phyloP scores from a whole-genome alignment of 2,797 vertebrate genomes.

The Atherinosoma microstoma region DNA sequence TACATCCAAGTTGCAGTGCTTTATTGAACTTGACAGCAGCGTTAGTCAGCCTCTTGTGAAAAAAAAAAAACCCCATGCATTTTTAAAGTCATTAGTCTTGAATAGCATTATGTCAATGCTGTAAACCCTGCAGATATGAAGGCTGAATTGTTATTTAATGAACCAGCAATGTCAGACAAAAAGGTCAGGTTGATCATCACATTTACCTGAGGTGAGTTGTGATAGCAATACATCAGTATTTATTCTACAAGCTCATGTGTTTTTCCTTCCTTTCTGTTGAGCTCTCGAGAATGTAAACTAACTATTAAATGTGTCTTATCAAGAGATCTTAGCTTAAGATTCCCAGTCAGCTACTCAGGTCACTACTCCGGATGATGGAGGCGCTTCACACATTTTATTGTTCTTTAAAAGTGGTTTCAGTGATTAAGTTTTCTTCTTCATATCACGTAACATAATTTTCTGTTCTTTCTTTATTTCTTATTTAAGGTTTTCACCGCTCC shows the following conservation, averaged over 20 bases:
- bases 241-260: slow-evolving; percentile 1
- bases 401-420: slow-evolving; percentile 27
- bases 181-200: slow-evolving; percentile 51
- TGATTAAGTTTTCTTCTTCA: slow-evolving; percentile 12
- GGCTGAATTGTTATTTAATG: slow-evolving; percentile 39
- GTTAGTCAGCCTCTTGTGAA: slow-evolving; percentile 1
- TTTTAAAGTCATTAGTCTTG: slow-evolving; percentile 23
- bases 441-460: background rate
- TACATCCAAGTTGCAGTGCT: background rate
- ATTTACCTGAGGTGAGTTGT: slow-evolving; percentile 46
- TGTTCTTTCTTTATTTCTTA: slow-evolving; percentile 11
- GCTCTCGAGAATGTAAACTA: slow-evolving; percentile 41
- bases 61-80: background rate
- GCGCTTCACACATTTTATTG: slow-evolving; percentile 8
- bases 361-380: slow-evolving; percentile 41
- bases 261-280: slow-evolving; percentile 32
- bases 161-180: slow-evolving; percentile 36
- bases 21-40: background rate
- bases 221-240: slow-evolving; percentile 25
- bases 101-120: slow-evolving; percentile 19
- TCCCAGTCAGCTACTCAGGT: slow-evolving; percentile 52
- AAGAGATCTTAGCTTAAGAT: slow-evolving; percentile 37
- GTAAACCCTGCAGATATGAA: slow-evolving; percentile 17
- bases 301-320: slow-evolving; percentile 53
- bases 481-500: slow-evolving; percentile 12